Evolutionary conservation across 2,113 vertebrate genomes (phyloP).

Genomic region (Herpetotheres cachinnans): DNA sequence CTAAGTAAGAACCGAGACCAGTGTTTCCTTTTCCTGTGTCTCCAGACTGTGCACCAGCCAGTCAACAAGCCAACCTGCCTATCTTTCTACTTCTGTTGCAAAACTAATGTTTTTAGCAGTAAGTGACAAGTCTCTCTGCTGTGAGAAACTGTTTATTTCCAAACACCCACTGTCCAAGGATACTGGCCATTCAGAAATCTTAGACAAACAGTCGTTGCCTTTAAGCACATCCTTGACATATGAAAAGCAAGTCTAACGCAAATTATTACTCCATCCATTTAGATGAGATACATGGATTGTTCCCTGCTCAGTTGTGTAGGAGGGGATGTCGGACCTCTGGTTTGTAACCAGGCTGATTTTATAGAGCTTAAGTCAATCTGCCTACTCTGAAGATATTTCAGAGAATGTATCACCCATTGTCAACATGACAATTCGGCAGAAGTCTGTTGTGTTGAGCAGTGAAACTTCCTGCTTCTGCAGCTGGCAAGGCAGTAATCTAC

Average conservation of each 20-base stretch:
- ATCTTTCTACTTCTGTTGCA: not conserved
- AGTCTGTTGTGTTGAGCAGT: slow-evolving; percentile 33
- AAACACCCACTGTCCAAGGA: not conserved
- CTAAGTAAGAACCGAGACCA: not conserved
- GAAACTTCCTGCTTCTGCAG: slow-evolving; percentile 25
- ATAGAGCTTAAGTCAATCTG: not conserved
- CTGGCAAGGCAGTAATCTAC: not conserved
- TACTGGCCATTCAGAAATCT: not conserved
- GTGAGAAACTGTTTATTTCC: not conserved
- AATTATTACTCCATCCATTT: not conserved
- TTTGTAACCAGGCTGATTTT: not conserved
- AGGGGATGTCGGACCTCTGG: not conserved
- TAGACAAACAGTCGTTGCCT: not conserved
- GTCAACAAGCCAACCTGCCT: not conserved
- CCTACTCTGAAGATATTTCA: not conserved
- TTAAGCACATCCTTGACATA: not conserved
- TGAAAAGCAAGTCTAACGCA: not conserved
- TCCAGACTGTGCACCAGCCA: not conserved
- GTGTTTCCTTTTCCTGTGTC: not conserved
- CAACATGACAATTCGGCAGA: not conserved
- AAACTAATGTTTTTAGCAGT: not conserved
- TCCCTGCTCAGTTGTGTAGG: not conserved
- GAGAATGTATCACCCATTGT: not conserved
- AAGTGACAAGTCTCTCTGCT: not conserved
- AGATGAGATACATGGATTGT: not conserved